phyloP scores from a whole-genome alignment of 1,140 invertebrate species.

The Ceratina japonica region DNA sequence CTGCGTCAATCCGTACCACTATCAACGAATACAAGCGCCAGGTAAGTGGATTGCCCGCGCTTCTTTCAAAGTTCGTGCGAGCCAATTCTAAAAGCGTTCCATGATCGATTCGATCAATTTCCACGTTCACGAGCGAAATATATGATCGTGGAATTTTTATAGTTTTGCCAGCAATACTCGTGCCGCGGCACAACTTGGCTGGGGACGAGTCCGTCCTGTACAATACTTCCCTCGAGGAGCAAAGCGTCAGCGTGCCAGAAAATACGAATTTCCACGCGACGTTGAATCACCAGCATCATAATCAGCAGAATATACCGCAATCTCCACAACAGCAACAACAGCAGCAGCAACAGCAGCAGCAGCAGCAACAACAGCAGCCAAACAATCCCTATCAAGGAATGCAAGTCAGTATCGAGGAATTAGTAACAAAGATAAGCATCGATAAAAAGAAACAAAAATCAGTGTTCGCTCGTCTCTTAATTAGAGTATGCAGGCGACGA shows the following conservation, averaged over 20 bases:
- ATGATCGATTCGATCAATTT: not conserved
- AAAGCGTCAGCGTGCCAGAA: conserved; percentile 85
- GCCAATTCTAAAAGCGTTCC: not conserved
- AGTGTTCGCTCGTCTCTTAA: conserved; percentile 9
- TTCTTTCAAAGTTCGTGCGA: not conserved
- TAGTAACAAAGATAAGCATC: not conserved
- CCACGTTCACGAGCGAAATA: not conserved
- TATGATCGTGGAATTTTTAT: conserved; percentile 63
- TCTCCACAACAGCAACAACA: conserved; percentile 75
- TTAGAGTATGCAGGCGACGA: conserved; percentile 78
- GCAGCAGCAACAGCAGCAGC: conserved; percentile 59
- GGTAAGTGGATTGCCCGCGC: conserved; percentile 76
- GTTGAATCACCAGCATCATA: conserved; percentile 76
- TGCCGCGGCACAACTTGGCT: conserved; percentile 83
- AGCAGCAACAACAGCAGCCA: conserved; percentile 70
- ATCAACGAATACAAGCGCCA: conserved; percentile 92
- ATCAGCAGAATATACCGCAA: conserved; percentile 75
- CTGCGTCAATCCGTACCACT: conserved; percentile 98
- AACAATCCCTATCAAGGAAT: conserved; percentile 78
- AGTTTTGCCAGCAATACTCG: conserved; percentile 92
- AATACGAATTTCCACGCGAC: conserved; percentile 83
- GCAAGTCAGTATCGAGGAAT: conserved; percentile 64
- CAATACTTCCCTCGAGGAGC: conserved; percentile 81
- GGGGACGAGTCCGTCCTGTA: conserved; percentile 81
- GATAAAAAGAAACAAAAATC: not conserved